Evolutionary conservation across 2,888 invertebrate species (phyloP), one percentile per base, ranked within the genome.

Genomic region (Osedax frankpressi): DNA sequence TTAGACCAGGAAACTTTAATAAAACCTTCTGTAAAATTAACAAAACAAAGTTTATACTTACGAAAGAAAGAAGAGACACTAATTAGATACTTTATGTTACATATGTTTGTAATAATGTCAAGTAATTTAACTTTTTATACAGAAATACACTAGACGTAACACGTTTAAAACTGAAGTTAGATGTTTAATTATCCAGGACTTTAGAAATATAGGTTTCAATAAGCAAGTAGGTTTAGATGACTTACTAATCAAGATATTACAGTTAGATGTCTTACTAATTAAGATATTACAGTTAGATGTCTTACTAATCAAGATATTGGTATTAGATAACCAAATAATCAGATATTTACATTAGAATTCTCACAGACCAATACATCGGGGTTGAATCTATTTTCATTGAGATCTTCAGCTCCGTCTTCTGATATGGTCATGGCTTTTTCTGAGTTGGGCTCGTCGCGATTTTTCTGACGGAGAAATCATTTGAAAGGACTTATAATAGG

Each of bases 1-100:
- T 90, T 2, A 95, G 88, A 6, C 95, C 95, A 0, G 95, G 94
- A 80, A 95, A 86, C 82, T 92, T 92, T 28, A 89, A 86, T n/a
- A 93, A 85, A 80, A 93, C 90, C 83, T 92, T 92, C 82, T 84
- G 78, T 24, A 75, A 60, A 62, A 27, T 19, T 62, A 65, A 62
- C 19, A 62, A 24, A 63, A 28, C 26, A 71, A 24, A n/a, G 28
- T 59, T 0, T 27, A 0, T 63, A 3, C 24, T 30, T 74, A 2
- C 6, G 6, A 3, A 6, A 26, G 25, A 3, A 25, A 25, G 63
- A n/a, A n/a, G n/a, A n/a, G n/a, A n/a, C n/a, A n/a, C n/a, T n/a
- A n/a, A n/a, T n/a, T n/a, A n/a, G n/a, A n/a, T n/a, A n/a, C n/a
- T n/a, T n/a, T n/a, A n/a, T n/a, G n/a, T n/a, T n/a, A n/a, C n/a